Evolutionary conservation across 2,888 invertebrate genomes (phyloP).

Genomic region (Gastracanthus pulcherrimus): DNA sequence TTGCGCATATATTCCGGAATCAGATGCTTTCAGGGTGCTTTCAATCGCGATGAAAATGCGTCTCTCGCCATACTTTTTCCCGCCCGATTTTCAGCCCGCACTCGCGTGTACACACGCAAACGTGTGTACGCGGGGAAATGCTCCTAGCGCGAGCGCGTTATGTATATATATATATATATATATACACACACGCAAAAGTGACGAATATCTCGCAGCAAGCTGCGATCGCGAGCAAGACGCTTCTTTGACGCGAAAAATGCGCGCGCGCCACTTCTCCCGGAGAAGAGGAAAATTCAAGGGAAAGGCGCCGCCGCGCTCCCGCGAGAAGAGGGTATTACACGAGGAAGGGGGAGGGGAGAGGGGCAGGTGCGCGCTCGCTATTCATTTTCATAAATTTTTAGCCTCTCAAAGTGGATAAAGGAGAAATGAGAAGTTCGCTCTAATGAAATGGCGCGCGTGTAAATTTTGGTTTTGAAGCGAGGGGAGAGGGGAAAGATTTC

Average conservation of each 20-base stretch:
- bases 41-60: conserved; percentile 61
- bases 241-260: neutral
- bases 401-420: too few relatives aligned
- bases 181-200: conserved; percentile 4
- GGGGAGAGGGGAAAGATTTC: too few relatives aligned
- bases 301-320: too few relatives aligned
- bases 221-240: neutral
- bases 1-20: conserved; percentile 41
- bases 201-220: neutral
- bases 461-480: too few relatives aligned
- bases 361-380: too few relatives aligned
- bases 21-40: conserved; percentile 59
- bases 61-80: neutral
- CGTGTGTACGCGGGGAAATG: neutral
- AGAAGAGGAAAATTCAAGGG: neutral
- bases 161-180: too few relatives aligned
- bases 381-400: too few relatives aligned
- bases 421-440: too few relatives aligned
- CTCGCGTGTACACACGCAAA: neutral
- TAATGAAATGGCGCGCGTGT: too few relatives aligned
- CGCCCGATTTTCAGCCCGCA: neutral
- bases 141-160: too few relatives aligned
- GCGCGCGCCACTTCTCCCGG: neutral
- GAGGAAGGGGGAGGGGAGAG: too few relatives aligned
- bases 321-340: too few relatives aligned